phyloP scores from a whole-genome alignment of 2,113 vertebrate species.

The Erinaceus europaeus region DNA sequence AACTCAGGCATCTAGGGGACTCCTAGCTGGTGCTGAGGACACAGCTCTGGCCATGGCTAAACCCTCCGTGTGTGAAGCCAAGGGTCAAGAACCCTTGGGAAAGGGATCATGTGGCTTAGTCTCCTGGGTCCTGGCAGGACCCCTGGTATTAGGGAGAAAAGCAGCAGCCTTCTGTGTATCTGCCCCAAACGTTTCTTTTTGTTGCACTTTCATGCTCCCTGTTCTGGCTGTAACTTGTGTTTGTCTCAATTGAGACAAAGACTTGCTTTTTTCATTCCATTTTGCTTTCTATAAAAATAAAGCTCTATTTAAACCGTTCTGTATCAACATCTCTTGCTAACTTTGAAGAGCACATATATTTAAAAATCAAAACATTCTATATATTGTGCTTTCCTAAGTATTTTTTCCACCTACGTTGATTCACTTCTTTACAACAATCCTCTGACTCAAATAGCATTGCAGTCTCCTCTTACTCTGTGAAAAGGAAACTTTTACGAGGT shows the following conservation, averaged over 20 bases:
- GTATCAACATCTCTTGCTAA: constrained; percentile 1
- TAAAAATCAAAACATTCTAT: constrained; percentile 8
- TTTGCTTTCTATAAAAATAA: constrained; percentile 40
- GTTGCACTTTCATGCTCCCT: background rate
- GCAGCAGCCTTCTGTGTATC: background rate
- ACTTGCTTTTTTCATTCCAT: background rate
- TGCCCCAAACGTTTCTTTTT: background rate
- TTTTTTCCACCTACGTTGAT: constrained; percentile 26
- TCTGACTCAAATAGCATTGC: too few relatives aligned
- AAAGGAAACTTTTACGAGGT: background rate
- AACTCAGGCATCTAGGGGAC: background rate
- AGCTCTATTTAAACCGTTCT: background rate
- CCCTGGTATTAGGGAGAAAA: background rate
- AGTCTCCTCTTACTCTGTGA: background rate
- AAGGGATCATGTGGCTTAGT: background rate
- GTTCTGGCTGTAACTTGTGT: background rate
- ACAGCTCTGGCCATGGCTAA: background rate
- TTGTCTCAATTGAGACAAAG: background rate
- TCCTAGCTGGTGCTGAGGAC: background rate
- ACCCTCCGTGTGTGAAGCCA: too few relatives aligned
- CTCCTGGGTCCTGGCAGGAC: background rate
- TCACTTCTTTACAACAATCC: background rate
- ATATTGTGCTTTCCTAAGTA: background rate
- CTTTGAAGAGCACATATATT: background rate
- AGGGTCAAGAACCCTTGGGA: too few relatives aligned